Evolutionary conservation across 2,113 vertebrate species (phyloP).

Genomic region (Cyrtonyx montezumae): DNA sequence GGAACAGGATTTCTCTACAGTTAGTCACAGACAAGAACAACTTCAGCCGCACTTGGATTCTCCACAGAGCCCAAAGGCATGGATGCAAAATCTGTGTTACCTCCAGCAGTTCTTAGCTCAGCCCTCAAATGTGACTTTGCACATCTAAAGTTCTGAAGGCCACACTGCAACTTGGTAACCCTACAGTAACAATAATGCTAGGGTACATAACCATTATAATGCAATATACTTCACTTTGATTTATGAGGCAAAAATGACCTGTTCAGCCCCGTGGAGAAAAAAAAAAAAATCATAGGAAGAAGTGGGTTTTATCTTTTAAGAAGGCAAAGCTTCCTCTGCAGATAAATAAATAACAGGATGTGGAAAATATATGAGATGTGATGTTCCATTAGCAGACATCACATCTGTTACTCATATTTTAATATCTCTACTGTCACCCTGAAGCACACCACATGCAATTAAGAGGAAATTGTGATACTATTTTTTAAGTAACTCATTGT

Average conservation of each 20-base stretch:
- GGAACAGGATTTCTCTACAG: not conserved
- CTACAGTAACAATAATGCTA: not conserved
- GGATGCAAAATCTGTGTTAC: not conserved
- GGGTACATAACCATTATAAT: not conserved
- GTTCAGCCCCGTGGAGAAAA: not conserved
- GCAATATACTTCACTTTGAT: not conserved
- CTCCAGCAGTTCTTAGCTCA: not conserved
- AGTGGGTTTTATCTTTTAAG: not conserved
- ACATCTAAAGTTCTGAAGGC: not conserved
- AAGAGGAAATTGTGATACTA: constrained; percentile 50
- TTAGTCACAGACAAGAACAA: not conserved
- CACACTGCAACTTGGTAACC: not conserved
- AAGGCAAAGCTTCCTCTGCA: constrained; percentile 14
- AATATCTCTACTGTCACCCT: constrained; percentile 54
- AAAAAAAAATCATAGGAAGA: not conserved
- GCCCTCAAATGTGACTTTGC: rapidly evolving
- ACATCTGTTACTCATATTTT: constrained; percentile 70
- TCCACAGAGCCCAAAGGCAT: not conserved
- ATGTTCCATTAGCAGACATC: constrained; percentile 31
- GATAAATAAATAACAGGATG: constrained; percentile 48
- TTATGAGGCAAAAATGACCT: not conserved
- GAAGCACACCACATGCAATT: constrained; percentile 45
- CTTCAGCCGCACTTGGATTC: not conserved
- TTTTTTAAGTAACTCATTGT: constrained; percentile 29
- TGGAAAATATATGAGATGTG: constrained; percentile 35